Base-by-base conservation (phyloP, 2,113 vertebrate species). In the Macaca mulatta region DNA sequence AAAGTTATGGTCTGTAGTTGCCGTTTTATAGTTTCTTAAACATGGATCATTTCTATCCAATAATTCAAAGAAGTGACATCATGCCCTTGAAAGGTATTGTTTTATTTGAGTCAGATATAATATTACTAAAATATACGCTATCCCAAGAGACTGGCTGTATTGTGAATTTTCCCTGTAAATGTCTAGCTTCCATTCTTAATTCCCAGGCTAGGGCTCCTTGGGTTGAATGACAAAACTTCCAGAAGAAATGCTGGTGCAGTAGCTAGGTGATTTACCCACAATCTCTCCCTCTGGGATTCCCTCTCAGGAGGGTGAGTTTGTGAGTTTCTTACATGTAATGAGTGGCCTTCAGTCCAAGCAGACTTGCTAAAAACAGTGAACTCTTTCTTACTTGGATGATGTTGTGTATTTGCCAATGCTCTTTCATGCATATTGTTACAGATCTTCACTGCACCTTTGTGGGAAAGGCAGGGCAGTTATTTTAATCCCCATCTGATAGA, bases 1-100 rank as follows among this genome's bases (percentile, higher is more conserved):
- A 77, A 98, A 97, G 95, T 94, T 84, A 97, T 80, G 74, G 30
- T 83, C 61, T 74, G 82, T 91, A 82, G 84, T 97, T 5, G 16
- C 87, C 69, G 77, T 97, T 98, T 98, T 97, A 98, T 91, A 96
- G 89, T 64, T 98, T 97, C 92, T 97, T 97, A 97, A 98, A 93
- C 74, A 97, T 78, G 81, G 94, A 96, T 92, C 87, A 89, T 94
- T 97, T 98, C 91, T 96, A 79, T 82, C 80, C 81, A 96, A 96
- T 89, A 98, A 93, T 88, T 91, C 1, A 1, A 95, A 96, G 93
- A 94, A 97, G 91, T 95, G 95, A 97, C 96, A 93, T 70, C 40
- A 14, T 67, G 72, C 57, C 90, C 93, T 95, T 96, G 92, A 93
- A 97, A 97, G 80, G 85, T 78, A 50, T 61, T 95, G 90, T 96